A percentile compares a stretch with the other conserved stretches of the same genome.
phyloP scores from a whole-genome alignment of 2,113 vertebrate species.

The Micromys minutus region DNA sequence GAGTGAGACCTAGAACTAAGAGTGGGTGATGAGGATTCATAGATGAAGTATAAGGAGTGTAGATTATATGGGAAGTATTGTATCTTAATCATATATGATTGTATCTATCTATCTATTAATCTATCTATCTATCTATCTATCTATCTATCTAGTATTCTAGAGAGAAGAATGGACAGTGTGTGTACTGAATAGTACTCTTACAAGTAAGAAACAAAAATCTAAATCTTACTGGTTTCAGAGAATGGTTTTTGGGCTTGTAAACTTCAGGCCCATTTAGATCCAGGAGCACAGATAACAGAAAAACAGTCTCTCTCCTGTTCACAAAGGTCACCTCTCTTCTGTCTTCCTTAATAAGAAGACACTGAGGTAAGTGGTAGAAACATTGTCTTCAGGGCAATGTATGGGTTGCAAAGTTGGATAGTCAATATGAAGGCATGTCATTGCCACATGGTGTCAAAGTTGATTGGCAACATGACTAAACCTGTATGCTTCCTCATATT shows the following conservation, averaged over 20 bases:
- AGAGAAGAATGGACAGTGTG: not conserved
- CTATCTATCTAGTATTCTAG: not conserved
- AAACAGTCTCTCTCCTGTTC: not conserved
- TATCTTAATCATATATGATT: not conserved
- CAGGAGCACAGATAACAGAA: no score
- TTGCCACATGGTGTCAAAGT: not conserved
- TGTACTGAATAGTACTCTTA: not conserved
- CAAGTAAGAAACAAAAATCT: not conserved
- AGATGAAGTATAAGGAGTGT: not conserved
- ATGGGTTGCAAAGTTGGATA: not conserved
- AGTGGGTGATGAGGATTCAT: not conserved
- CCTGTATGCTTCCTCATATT: not conserved
- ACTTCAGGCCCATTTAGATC: not conserved
- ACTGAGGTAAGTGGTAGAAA: rapidly evolving
- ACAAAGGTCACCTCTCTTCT: not conserved
- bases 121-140: no score
- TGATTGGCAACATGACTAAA: not conserved
- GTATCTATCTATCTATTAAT: not conserved
- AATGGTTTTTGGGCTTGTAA: not conserved
- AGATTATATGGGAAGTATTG: not conserved
- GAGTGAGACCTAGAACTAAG: not conserved
- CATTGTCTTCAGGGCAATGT: not conserved
- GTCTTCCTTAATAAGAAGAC: not conserved
- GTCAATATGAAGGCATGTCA: not conserved
- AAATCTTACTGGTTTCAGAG: not conserved